Conservation (phyloP, 2,888 invertebrate genomes). For the Mythimna vitellina region DNA sequence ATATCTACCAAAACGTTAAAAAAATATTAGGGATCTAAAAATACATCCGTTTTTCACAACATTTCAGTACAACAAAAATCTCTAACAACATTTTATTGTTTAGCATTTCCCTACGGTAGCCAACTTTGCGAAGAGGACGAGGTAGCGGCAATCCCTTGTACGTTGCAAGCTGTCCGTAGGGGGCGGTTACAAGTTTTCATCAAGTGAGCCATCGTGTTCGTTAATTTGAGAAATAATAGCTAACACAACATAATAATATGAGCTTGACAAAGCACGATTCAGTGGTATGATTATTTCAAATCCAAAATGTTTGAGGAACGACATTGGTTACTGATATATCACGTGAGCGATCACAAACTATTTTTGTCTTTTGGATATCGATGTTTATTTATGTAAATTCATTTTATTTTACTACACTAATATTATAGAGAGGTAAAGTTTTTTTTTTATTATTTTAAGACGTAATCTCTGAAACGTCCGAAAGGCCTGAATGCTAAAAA, state of each 20-base stretch:
- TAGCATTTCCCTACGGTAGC: background rate
- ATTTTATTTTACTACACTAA: too few species aligned
- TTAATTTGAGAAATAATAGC: background rate
- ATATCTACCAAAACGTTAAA: too few species aligned
- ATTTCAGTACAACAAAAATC: background rate
- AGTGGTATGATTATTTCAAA: background rate
- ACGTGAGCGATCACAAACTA: background rate
- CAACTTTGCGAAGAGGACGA: background rate
- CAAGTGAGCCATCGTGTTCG: background rate
- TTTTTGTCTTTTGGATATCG: background rate
- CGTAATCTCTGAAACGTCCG: too few species aligned
- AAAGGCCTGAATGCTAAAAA: too few species aligned
- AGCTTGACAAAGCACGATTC: background rate
- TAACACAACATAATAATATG: too few species aligned
- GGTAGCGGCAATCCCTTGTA: background rate
- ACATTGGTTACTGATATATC: background rate
- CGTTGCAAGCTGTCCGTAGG: background rate
- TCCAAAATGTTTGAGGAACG: background rate
- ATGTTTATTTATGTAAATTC: background rate
- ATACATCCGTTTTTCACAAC: background rate
- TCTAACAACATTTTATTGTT: background rate
- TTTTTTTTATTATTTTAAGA: too few species aligned
- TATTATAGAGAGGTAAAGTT: too few species aligned
- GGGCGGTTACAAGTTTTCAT: constrained; percentile 8
- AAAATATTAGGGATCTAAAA: too few species aligned